Evolutionary conservation across 2,797 vertebrate species (phyloP).

Genomic region (Paratrypauchen microcephalus): DNA sequence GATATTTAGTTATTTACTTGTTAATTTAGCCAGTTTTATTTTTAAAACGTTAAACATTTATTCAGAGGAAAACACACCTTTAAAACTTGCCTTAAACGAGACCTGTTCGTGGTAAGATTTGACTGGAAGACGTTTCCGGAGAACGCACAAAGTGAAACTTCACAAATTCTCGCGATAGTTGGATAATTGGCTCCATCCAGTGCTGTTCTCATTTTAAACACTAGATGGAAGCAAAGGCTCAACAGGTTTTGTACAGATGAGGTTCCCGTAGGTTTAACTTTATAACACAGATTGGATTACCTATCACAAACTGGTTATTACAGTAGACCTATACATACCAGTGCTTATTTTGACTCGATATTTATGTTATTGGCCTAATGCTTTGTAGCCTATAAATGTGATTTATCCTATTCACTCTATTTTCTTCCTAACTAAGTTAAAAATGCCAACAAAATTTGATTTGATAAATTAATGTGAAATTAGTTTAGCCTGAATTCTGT

Average conservation of each 20-base stretch:
- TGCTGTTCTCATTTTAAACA: slow-evolving; percentile 16
- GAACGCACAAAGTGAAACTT: neutral
- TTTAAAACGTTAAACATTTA: neutral
- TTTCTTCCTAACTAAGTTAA: too few relatives aligned
- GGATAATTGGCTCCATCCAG: slow-evolving; percentile 18
- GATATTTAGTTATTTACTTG: neutral
- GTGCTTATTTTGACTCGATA: too few relatives aligned
- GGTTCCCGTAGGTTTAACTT: neutral
- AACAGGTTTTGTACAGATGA: neutral
- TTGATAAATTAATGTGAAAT: neutral
- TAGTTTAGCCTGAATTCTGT: too few relatives aligned
- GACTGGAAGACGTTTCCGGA: neutral
- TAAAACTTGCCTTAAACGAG: neutral
- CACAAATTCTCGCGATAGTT: slow-evolving; percentile 30
- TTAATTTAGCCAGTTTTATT: neutral
- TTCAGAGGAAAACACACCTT: neutral
- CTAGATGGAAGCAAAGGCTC: slow-evolving; percentile 32
- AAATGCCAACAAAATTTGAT: neutral
- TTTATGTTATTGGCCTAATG: too few relatives aligned
- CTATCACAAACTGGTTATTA: neutral
- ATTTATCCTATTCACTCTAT: too few relatives aligned
- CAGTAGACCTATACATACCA: too few relatives aligned
- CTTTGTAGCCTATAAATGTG: too few relatives aligned
- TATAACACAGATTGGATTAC: neutral
- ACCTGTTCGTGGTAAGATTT: neutral